Evolutionary conservation across 2,113 vertebrate genomes (phyloP).

Genomic region (Labeo catla): DNA sequence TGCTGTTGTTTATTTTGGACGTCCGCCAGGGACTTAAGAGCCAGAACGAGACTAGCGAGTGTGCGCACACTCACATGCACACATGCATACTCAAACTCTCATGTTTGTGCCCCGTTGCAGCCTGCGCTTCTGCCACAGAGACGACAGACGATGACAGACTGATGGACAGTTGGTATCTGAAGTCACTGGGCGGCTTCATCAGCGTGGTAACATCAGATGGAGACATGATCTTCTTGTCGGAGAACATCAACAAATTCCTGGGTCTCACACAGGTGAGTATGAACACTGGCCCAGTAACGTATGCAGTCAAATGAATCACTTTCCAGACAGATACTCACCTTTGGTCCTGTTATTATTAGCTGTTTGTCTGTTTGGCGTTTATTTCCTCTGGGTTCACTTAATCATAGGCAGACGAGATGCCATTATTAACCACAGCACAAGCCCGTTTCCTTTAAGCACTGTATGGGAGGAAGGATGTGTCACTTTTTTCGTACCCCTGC

Average conservation of each 20-base stretch:
- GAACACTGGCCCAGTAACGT: not conserved
- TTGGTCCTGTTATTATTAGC: constrained; percentile 6
- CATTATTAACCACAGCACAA: constrained; percentile 24
- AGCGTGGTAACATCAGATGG: constrained; percentile 96
- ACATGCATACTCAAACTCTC: not conserved
- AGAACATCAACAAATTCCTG: constrained; percentile 98
- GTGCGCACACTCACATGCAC: constrained; percentile 29
- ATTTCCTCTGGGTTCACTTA: constrained; percentile 28
- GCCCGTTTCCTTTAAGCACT: not conserved
- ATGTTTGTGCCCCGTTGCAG: constrained; percentile 47
- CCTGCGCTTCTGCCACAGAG: constrained; percentile 21
- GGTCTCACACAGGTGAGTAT: constrained; percentile 91
- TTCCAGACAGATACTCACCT: constrained; percentile 14
- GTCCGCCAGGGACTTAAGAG: constrained; percentile 58
- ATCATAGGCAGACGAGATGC: not conserved
- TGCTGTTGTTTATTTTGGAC: constrained; percentile 71
- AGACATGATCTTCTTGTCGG: constrained; percentile 98
- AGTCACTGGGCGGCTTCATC: constrained; percentile 95
- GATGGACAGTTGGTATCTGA: constrained; percentile 86
- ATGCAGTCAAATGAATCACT: not conserved
- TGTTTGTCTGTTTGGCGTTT: not conserved
- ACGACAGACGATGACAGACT: constrained; percentile 59
- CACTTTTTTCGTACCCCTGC: not conserved
- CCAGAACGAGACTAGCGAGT: constrained; percentile 59
- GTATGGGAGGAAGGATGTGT: constrained; percentile 35